These are phyloP conservation scores for Temnopleurus reevesii DNA, from an alignment of 53 echinoderm and acorn worm species.

Conservation along the genomic window DNA sequence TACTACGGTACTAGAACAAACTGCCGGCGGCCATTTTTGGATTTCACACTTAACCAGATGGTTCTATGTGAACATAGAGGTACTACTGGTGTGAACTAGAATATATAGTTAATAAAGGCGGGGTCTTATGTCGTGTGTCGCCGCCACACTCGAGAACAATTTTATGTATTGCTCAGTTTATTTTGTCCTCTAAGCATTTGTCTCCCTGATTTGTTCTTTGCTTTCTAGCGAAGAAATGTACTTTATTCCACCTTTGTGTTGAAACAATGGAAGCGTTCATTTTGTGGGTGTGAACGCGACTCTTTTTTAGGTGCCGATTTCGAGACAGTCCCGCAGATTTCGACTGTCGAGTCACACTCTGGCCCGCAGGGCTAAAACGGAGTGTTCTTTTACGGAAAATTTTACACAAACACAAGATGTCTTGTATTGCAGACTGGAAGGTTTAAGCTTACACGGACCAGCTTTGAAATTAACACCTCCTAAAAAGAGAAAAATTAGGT, in stretches of 20 bases:
- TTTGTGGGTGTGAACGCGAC: neutral
- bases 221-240: no score
- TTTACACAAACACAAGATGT: slow-evolving; percentile 56
- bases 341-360: slow-evolving; percentile 6
- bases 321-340: slow-evolving; percentile 11
- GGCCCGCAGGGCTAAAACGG: slow-evolving; percentile 18
- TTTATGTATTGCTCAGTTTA: no score
- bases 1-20: slow-evolving; percentile 45
- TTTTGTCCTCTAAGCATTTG: no score
- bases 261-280: neutral
- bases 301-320: neutral
- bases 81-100: no score
- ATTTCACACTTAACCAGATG: slow-evolving; percentile 22
- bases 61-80: neutral
- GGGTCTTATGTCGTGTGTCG: neutral
- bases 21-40: neutral
- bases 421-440: slow-evolving; percentile 50
- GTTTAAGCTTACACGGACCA: slow-evolving; percentile 38
- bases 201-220: no score
- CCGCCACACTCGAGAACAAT: no score
- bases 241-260: no score
- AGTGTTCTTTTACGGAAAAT: slow-evolving; percentile 37
- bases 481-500: slow-evolving; percentile 34
- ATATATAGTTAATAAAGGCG: neutral
- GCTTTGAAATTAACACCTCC: slow-evolving; percentile 21